Percentiles rank a stretch among this genome's conserved stretches.
Conservation (phyloP, 2,888 invertebrate genomes). For the Crossocerus cetratus region DNA sequence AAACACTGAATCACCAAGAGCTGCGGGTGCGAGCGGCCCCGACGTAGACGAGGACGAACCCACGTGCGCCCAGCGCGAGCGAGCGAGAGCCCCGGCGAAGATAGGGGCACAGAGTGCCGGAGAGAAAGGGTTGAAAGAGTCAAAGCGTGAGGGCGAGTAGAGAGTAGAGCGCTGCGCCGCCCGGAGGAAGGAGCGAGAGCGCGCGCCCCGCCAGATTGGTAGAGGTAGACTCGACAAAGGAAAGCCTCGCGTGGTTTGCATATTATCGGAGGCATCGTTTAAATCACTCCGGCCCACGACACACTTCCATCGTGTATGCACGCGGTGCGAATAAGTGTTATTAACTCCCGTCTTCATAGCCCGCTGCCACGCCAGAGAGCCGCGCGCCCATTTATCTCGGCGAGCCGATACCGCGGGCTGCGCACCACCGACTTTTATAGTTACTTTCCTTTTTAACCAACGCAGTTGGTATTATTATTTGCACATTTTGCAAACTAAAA, state of each 20-base stretch:
- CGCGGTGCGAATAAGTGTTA: constrained; percentile 6
- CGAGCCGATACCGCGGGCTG: constrained; percentile 35
- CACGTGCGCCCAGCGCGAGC: not conserved
- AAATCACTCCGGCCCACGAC: constrained; percentile 46
- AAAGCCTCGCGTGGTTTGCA: constrained; percentile 59
- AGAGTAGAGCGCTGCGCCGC: constrained; percentile 22
- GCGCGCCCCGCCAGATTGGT: constrained; percentile 57
- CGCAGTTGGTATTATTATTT: no score
- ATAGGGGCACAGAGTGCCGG: constrained; percentile 6
- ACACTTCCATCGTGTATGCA: constrained; percentile 10
- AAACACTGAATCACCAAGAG: not conserved
- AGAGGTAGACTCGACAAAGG: constrained; percentile 56
- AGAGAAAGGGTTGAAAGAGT: constrained; percentile 8
- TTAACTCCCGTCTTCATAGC: not conserved
- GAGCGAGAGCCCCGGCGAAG: not conserved
- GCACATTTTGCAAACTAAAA: no score
- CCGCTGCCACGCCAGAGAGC: not conserved
- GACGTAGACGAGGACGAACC: constrained; percentile 6
- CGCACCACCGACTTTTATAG: constrained; percentile 8
- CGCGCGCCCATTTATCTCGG: constrained; percentile 26
- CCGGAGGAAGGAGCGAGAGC: not conserved
- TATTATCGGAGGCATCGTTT: constrained; percentile 64
- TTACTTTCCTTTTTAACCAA: constrained; percentile 27
- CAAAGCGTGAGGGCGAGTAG: constrained; percentile 17
- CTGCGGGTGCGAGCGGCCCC: constrained; percentile 4